Conservation (phyloP, 2,888 invertebrate species). For the Phragmatobia fuliginosa region DNA sequence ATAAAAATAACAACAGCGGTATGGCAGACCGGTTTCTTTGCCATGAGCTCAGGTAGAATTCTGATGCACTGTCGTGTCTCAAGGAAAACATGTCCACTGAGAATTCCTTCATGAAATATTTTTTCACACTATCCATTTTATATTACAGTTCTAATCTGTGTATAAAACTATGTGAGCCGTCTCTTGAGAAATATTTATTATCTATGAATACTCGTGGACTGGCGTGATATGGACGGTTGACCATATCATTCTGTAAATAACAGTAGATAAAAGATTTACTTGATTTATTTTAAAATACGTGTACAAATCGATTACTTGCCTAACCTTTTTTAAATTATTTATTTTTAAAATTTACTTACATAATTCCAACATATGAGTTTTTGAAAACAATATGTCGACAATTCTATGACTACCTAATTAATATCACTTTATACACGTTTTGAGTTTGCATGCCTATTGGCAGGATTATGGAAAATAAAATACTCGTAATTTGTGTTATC, state of each 20-base stretch:
- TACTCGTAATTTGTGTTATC: no score
- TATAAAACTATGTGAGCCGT: conserved; percentile 17
- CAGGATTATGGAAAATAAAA: no score
- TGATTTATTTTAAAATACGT: neutral
- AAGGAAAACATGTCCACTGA: conserved; percentile 58
- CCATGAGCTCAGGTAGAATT: conserved; percentile 70
- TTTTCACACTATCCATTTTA: conserved; percentile 65
- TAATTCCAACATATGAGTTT: no score
- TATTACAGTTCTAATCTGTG: conserved; percentile 22
- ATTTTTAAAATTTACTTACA: neutral
- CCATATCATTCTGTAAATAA: conserved; percentile 51
- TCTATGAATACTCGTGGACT: conserved; percentile 34
- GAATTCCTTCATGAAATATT: conserved; percentile 69
- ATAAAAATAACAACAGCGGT: conserved; percentile 66
- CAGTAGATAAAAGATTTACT: conserved; percentile 11
- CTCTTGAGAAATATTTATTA: conserved; percentile 20
- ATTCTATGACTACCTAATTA: no score
- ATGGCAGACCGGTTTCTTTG: conserved; percentile 65
- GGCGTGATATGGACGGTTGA: conserved; percentile 42
- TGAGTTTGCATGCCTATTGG: no score
- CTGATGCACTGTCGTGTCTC: conserved; percentile 63
- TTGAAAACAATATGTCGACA: no score
- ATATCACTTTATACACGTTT: no score
- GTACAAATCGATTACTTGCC: neutral
- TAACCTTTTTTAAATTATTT: neutral